These are phyloP conservation scores for Eonycteris spelaea DNA, from an alignment of 2,113 vertebrate species.

Conservation along the genomic window DNA sequence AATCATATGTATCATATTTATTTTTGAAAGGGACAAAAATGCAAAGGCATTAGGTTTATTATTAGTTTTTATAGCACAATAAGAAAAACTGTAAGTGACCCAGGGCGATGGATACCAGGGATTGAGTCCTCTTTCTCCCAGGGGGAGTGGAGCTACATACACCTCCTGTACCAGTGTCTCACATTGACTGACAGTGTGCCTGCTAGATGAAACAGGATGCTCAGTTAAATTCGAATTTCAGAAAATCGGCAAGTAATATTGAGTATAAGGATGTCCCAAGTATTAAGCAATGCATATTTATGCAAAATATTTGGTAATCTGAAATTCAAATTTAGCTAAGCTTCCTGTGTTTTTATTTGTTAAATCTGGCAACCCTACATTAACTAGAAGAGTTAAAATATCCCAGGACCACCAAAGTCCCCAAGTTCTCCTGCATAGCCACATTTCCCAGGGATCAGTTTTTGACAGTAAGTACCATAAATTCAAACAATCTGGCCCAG, in stretches of 20 bases:
- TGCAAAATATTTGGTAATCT: background rate
- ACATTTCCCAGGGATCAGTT: background rate
- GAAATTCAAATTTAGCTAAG: background rate
- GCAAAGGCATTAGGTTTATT: background rate
- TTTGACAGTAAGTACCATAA: background rate
- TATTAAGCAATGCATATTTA: background rate
- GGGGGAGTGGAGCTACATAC: no score
- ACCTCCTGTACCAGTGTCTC: background rate
- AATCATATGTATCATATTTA: background rate
- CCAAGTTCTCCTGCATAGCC: background rate
- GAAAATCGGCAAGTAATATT: background rate
- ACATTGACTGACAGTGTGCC: background rate
- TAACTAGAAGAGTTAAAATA: background rate
- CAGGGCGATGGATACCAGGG: background rate
- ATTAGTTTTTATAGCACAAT: background rate
- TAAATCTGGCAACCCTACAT: background rate
- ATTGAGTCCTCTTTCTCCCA: background rate
- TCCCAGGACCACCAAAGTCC: rapidly evolving
- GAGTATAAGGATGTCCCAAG: background rate
- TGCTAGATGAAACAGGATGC: background rate
- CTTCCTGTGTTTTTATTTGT: background rate
- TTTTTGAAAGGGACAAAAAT: background rate
- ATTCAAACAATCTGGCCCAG: background rate
- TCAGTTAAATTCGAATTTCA: background rate
- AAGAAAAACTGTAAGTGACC: background rate